A percentile compares a stretch with the other conserved stretches of the same genome.
These are phyloP conservation scores for Melolontha melolontha DNA, from an alignment of 2,888 invertebrate species.

Conservation along the genomic window DNA sequence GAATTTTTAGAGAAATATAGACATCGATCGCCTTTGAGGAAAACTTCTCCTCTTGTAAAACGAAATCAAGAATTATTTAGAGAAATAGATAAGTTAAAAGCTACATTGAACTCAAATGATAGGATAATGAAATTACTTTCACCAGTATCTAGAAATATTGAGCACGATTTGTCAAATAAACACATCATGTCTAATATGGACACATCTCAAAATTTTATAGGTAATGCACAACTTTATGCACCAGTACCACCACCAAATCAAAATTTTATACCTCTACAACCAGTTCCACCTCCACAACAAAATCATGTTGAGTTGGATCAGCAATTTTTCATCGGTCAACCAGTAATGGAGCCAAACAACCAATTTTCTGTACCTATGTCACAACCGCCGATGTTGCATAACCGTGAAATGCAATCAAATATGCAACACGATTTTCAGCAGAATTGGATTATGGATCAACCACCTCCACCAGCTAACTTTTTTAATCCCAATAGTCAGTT, in stretches of 20 bases:
- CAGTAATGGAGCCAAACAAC: slow-evolving; percentile 33
- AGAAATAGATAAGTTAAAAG: slow-evolving; percentile 1
- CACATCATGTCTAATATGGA: not conserved
- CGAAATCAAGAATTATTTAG: slow-evolving; percentile 4
- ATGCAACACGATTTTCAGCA: slow-evolving; percentile 23
- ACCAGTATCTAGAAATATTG: not conserved
- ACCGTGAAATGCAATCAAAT: slow-evolving; percentile 1
- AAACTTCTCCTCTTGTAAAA: slow-evolving; percentile 21
- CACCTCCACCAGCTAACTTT: not conserved
- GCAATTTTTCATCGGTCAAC: slow-evolving; percentile 59
- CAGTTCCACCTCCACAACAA: slow-evolving; percentile 41
- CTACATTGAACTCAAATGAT: slow-evolving; percentile 3
- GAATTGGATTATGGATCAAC: slow-evolving; percentile 30
- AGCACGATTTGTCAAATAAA: not conserved
- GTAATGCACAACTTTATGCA: slow-evolving; percentile 44
- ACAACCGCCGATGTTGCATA: slow-evolving; percentile 21
- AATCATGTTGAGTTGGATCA: slow-evolving; percentile 55
- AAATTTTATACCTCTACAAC: slow-evolving; percentile 46
- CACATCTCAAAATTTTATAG: slow-evolving; percentile 5
- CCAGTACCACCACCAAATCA: slow-evolving; percentile 48
- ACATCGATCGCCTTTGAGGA: slow-evolving; percentile 10
- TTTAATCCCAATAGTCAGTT: not conserved
- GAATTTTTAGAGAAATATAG: slow-evolving; percentile 1
- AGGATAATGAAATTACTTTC: not conserved
- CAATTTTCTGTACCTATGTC: slow-evolving; percentile 17